A percentile compares a stretch with the other conserved stretches of the same genome.
Evolutionary conservation across 2,113 vertebrate genomes (phyloP).

Genomic region (Sarotherodon lohbergeri): DNA sequence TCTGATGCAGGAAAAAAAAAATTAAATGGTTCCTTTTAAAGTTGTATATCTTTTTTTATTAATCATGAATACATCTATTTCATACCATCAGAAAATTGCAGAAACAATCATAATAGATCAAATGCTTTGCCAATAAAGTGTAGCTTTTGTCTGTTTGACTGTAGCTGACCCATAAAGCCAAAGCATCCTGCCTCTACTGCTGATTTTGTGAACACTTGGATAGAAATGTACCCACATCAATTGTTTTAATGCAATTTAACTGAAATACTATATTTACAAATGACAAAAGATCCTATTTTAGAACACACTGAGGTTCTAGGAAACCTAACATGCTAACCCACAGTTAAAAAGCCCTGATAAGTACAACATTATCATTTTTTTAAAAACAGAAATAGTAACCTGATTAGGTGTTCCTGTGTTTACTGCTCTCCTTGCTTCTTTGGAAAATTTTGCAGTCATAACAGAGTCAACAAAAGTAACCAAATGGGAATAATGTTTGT

Average conservation of each 20-base stretch:
- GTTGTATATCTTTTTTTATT: background rate
- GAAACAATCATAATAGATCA: background rate
- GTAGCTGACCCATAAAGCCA: background rate
- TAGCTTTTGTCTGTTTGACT: background rate
- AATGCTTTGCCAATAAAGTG: background rate
- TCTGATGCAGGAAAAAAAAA: background rate
- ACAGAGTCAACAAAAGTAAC: background rate
- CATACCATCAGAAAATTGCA: background rate
- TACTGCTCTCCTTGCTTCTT: background rate
- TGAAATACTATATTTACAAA: background rate
- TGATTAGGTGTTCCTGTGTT: background rate
- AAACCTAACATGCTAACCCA: background rate
- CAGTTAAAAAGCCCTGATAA: background rate
- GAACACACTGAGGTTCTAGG: background rate
- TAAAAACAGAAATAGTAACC: background rate
- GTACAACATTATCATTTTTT: background rate
- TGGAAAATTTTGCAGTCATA: background rate
- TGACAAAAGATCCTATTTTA: background rate
- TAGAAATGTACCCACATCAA: background rate
- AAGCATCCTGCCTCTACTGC: background rate
- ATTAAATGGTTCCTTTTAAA: background rate
- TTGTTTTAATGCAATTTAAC: background rate
- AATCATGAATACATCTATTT: background rate
- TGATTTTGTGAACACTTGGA: background rate
- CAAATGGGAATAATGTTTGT: background rate